A percentile compares a stretch with the other conserved stretches of the same genome.
phyloP scores from a whole-genome alignment of 2,113 vertebrate species.

The Sphyrna mokarran region DNA sequence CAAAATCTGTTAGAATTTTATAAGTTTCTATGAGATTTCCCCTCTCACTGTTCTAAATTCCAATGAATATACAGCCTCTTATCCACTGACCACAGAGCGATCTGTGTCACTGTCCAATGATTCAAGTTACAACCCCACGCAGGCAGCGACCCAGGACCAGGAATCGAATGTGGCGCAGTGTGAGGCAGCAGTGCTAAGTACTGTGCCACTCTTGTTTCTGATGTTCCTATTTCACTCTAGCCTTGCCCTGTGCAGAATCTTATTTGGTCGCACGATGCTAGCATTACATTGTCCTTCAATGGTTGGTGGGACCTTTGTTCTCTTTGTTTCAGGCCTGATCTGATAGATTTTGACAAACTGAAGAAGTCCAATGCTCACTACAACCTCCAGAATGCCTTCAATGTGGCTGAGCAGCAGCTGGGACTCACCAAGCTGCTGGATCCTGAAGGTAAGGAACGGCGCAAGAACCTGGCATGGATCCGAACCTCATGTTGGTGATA shows the following conservation, averaged over 20 bases:
- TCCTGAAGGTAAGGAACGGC: constrained; percentile 68
- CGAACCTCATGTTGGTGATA: constrained; percentile 4
- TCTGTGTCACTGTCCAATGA: too few species aligned
- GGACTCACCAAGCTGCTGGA: constrained; percentile 86
- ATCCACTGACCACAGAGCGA: too few species aligned
- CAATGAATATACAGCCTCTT: not conserved
- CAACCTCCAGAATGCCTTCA: constrained; percentile 88
- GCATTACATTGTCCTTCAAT: not conserved
- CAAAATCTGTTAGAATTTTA: too few species aligned
- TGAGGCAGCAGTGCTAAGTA: too few species aligned
- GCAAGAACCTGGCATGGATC: not conserved
- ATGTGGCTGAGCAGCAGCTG: constrained; percentile 79
- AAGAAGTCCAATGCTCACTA: constrained; percentile 87
- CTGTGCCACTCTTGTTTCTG: too few species aligned
- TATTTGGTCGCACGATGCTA: not conserved
- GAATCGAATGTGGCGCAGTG: too few species aligned
- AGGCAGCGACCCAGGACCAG: too few species aligned
- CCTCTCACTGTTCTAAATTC: too few species aligned
- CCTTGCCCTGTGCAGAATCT: not conserved
- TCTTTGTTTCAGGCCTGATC: constrained; percentile 62
- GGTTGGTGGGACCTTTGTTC: constrained; percentile 9
- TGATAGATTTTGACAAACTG: constrained; percentile 81
- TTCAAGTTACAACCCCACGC: too few species aligned
- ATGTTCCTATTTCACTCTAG: not conserved
- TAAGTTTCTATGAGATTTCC: too few species aligned